Base-by-base conservation (phyloP, 2,797 vertebrate genomes). In the Semaprochilodus insignis region DNA sequence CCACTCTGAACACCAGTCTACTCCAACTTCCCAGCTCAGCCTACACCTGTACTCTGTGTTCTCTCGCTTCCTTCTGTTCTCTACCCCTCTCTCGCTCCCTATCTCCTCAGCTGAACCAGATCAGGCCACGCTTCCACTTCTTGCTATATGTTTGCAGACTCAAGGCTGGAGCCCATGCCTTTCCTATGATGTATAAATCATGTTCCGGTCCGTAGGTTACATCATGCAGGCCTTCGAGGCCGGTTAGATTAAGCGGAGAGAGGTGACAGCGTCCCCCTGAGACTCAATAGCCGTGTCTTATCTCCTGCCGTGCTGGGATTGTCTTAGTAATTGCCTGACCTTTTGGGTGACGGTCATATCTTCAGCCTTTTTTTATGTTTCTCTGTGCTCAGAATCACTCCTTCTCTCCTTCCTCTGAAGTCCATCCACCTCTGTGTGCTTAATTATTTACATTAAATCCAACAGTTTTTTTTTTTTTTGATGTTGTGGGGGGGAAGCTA, bases 171-270 rank as follows among this genome's bases (percentile, higher is more conserved):
- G n/a, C 19, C 34, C 31, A 23, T 74, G 52, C 14, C 52, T 74
- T 74, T 40, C 14, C 52, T 74, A 31, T 83, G 77, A 85, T 81
- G 60, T 76, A 73, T 85, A 77, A 77, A 79, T 83, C 67, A 70
- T 83, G 48, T 65, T 27, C 76, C 59, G 31, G 65, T 70, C 57
- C 63, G 80, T 62, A 31, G 60, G 65, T 57, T 78, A 44, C 11
- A 15, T 79, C 52, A 66, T 72, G 17, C 73, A 73, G 21, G 19
- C 66, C 21, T 48, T 69, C 40, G 11, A 48, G 36, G 36, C 36
- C 19, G 11, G 19, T 54, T 75, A 59, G 51, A 83, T 66, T 21
- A 76, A 70, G 65, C 62, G 36, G 44, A 23, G 21, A 23, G 21
- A 44, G 7, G 23, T 40, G 23, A 52, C 36, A 31, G 54, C 11